Conservation (phyloP, 2,113 vertebrate species). For the Saccopteryx leptura region DNA sequence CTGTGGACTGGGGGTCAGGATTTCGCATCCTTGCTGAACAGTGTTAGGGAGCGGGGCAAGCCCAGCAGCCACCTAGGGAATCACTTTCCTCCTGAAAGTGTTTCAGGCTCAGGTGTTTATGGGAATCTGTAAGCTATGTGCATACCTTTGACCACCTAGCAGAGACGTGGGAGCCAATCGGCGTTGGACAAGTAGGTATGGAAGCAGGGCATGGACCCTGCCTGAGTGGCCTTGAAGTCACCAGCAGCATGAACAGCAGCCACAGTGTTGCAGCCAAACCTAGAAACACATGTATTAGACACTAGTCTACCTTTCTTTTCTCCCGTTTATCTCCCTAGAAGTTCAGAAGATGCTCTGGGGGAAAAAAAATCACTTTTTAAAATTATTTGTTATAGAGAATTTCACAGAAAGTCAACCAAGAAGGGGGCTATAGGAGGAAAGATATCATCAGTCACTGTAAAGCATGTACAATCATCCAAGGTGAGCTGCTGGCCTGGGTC, state of each 20-base stretch:
- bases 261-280: accelerated
- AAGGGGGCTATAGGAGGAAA: accelerated
- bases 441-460: accelerated
- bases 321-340: accelerated
- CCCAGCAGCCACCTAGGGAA: conserved; percentile 60
- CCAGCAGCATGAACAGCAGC: accelerated
- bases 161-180: not conserved
- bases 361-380: not conserved
- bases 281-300: accelerated
- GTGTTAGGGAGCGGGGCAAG: conserved; percentile 63
- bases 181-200: not conserved
- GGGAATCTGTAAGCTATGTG: conserved; percentile 6
- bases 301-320: accelerated
- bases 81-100: conserved; percentile 73
- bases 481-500: accelerated
- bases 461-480: accelerated
- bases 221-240: accelerated
- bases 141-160: not conserved
- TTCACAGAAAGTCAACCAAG: not conserved
- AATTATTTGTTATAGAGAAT: not conserved
- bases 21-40: conserved; percentile 70
- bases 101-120: conserved; percentile 74
- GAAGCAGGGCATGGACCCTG: accelerated
- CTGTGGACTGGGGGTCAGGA: conserved; percentile 52
- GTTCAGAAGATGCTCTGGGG: not conserved